Evolutionary conservation across 2,113 vertebrate species (phyloP).

Genomic region (Eupsittula cactorum): DNA sequence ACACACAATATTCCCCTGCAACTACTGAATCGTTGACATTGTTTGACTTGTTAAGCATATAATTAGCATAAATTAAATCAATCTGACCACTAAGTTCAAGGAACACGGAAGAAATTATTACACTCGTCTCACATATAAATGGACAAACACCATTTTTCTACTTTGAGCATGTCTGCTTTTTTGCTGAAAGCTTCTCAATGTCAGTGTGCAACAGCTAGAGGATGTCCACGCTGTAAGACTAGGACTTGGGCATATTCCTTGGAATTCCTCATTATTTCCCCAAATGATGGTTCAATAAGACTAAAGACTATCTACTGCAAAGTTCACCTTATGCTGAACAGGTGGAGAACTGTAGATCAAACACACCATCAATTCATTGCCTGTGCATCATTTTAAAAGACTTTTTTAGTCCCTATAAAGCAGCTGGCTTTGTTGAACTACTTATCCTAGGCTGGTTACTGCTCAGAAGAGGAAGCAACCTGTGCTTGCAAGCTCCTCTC

Average conservation of each 20-base stretch:
- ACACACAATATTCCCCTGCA: background rate
- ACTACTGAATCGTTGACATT: background rate
- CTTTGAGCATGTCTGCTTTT: background rate
- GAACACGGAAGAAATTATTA: background rate
- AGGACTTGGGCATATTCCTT: background rate
- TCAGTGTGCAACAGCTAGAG: background rate
- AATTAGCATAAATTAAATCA: background rate
- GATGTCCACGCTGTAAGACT: background rate
- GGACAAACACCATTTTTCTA: background rate
- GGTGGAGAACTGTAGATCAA: background rate
- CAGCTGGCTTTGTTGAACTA: background rate
- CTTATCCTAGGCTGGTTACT: background rate
- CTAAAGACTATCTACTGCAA: background rate
- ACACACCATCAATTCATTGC: background rate
- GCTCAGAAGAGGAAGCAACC: background rate
- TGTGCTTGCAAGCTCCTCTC: fast-evolving
- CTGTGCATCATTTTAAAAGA: background rate
- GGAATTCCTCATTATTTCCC: background rate
- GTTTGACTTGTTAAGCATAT: background rate
- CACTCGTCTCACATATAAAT: background rate
- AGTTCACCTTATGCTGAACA: slow-evolving; percentile 7
- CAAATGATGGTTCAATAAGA: background rate
- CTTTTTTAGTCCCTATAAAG: background rate
- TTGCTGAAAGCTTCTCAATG: background rate
- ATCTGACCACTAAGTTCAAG: background rate